phyloP scores from a whole-genome alignment of 2,888 invertebrate species.

The Notodonta dromedarius region DNA sequence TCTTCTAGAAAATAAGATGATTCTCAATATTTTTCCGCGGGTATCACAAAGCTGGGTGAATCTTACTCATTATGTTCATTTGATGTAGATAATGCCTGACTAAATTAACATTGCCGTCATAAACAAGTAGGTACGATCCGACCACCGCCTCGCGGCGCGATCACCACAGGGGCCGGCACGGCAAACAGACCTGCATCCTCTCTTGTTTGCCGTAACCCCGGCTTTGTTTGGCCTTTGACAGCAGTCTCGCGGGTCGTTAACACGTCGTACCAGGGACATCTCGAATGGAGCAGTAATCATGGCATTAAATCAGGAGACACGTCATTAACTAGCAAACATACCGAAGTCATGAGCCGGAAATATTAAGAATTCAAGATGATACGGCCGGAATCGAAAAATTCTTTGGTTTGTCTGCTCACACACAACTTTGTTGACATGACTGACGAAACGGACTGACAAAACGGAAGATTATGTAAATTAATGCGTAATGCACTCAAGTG shows the following conservation, averaged over 20 bases:
- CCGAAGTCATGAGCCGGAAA: slow-evolving; percentile 51
- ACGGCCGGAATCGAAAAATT: not conserved
- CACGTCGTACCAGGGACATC: slow-evolving; percentile 71
- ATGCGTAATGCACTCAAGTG: too few species aligned
- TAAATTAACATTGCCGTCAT: slow-evolving; percentile 17
- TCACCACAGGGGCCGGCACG: slow-evolving; percentile 65
- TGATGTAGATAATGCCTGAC: slow-evolving; percentile 3
- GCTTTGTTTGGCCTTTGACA: slow-evolving; percentile 79
- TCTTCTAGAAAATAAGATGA: too few species aligned
- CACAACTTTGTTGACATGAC: not conserved
- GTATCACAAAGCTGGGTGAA: not conserved
- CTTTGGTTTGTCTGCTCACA: not conserved
- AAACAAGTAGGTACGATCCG: slow-evolving; percentile 37
- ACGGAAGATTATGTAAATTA: too few species aligned
- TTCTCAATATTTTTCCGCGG: too few species aligned
- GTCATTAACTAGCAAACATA: slow-evolving; percentile 55
- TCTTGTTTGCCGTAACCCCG: slow-evolving; percentile 61
- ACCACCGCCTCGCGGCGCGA: slow-evolving; percentile 59
- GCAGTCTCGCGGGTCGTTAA: slow-evolving; percentile 83
- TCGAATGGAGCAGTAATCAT: slow-evolving; percentile 37
- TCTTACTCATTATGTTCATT: slow-evolving; percentile 3
- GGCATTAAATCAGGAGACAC: slow-evolving; percentile 60
- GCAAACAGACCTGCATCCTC: slow-evolving; percentile 54
- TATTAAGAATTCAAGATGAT: slow-evolving; percentile 21
- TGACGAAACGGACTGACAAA: not conserved